Conservation (phyloP, 2,113 vertebrate genomes). For the Pluvialis apricaria region DNA sequence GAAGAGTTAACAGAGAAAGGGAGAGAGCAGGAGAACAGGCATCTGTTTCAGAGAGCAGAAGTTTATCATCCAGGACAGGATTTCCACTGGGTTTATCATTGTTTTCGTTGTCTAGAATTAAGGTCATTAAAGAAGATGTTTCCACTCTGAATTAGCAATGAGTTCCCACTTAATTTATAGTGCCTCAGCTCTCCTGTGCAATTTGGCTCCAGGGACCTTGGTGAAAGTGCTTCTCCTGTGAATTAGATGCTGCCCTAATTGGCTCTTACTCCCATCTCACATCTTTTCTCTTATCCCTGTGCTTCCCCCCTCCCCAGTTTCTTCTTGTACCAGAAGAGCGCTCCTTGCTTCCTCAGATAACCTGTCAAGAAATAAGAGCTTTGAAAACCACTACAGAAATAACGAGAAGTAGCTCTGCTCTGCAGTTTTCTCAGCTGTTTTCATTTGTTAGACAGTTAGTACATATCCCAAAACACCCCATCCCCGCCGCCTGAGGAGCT, state of each 20-base stretch:
- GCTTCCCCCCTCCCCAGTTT: background rate
- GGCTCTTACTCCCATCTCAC: background rate
- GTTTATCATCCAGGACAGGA: conserved; percentile 17
- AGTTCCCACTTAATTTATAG: background rate
- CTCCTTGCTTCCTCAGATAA: background rate
- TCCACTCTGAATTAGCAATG: conserved; percentile 42
- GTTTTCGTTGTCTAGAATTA: conserved; percentile 13
- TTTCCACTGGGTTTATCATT: conserved; percentile 15
- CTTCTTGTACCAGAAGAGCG: background rate
- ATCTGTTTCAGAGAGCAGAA: background rate
- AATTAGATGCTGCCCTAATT: accelerated
- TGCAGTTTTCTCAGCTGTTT: background rate
- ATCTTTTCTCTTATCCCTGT: background rate
- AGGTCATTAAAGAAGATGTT: conserved; percentile 17
- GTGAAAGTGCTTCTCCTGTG: accelerated
- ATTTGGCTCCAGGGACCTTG: background rate
- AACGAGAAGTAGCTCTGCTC: background rate
- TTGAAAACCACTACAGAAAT: background rate
- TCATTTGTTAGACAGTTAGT: no score
- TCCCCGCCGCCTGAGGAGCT: background rate
- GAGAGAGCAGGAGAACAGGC: background rate
- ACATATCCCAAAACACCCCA: accelerated
- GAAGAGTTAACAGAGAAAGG: background rate
- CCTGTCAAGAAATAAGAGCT: background rate
- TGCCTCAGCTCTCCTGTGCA: background rate